Conservation (phyloP, 2,888 invertebrate species). For the Drosophila algonquin region DNA sequence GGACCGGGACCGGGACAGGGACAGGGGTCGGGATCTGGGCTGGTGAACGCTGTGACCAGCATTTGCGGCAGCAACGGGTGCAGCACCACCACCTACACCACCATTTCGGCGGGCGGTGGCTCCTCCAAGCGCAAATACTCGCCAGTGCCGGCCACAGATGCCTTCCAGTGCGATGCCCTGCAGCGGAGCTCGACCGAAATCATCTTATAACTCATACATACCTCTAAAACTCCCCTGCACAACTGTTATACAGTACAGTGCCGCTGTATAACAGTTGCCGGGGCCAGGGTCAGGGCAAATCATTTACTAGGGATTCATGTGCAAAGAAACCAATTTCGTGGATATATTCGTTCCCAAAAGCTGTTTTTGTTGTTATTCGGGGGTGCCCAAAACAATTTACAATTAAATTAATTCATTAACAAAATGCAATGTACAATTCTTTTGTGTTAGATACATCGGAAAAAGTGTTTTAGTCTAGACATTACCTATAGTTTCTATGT, state of each 20-base stretch:
- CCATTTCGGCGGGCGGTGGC: slow-evolving; percentile 41
- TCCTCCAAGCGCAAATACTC: slow-evolving; percentile 66
- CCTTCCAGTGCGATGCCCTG: slow-evolving; percentile 81
- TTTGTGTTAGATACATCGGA: slow-evolving; percentile 11
- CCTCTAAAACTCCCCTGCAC: slow-evolving; percentile 22
- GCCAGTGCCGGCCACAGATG: slow-evolving; percentile 63
- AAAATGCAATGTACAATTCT: slow-evolving; percentile 54
- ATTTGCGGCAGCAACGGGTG: slow-evolving; percentile 71
- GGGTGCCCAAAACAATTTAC: slow-evolving; percentile 51
- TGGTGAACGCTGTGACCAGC: slow-evolving; percentile 69
- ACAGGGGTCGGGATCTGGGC: slow-evolving; percentile 47
- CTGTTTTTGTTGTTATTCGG: slow-evolving; percentile 78
- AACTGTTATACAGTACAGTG: slow-evolving; percentile 25
- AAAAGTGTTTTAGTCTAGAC: background rate
- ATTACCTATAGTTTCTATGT: background rate
- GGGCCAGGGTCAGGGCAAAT: slow-evolving; percentile 4
- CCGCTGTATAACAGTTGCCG: slow-evolving; percentile 29
- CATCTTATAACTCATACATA: slow-evolving; percentile 75
- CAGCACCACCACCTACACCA: slow-evolving; percentile 62
- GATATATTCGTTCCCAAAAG: slow-evolving; percentile 16
- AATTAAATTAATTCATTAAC: slow-evolving; percentile 23
- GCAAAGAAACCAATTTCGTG: slow-evolving; percentile 30
- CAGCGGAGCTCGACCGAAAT: slow-evolving; percentile 82
- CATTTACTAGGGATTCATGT: slow-evolving; percentile 39
- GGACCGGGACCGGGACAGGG: slow-evolving; percentile 16